Conservation (phyloP, 2,113 vertebrate genomes). For the Ariopsis seemanni region DNA sequence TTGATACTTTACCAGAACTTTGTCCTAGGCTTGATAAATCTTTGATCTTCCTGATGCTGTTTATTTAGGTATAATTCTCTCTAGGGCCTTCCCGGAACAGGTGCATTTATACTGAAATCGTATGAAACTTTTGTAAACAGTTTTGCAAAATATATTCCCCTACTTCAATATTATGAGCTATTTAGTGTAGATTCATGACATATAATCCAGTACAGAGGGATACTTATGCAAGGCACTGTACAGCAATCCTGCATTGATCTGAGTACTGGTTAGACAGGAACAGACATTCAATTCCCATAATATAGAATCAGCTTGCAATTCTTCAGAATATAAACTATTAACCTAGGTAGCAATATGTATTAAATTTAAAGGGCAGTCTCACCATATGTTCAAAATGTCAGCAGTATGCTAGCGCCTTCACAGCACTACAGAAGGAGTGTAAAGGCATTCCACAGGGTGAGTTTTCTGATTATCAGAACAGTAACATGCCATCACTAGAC, state of each 20-base stretch:
- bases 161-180: neutral
- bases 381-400: constrained; percentile 16
- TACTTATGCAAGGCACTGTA: constrained; percentile 15
- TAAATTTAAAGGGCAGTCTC: constrained; percentile 43
- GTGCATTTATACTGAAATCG: neutral
- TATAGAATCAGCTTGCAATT: constrained; percentile 1
- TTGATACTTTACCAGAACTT: neutral
- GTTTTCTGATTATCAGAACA: constrained; percentile 26
- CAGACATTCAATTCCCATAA: constrained; percentile 3
- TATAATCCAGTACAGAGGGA: neutral
- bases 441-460: neutral
- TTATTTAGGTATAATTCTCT: neutral
- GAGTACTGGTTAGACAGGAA: constrained; percentile 12
- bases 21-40: neutral
- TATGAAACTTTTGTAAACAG: neutral
- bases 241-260: constrained; percentile 18
- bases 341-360: constrained; percentile 22
- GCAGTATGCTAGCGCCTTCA: neutral
- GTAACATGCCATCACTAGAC: constrained; percentile 12
- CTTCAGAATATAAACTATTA: constrained; percentile 1
- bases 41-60: neutral
- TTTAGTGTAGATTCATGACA: neutral
- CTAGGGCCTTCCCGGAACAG: neutral
- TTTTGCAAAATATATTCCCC: neutral
- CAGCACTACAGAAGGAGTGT: constrained; percentile 13